Base-by-base conservation (phyloP, 92 coral and sea anemone genomes). In the Porites rus region DNA sequence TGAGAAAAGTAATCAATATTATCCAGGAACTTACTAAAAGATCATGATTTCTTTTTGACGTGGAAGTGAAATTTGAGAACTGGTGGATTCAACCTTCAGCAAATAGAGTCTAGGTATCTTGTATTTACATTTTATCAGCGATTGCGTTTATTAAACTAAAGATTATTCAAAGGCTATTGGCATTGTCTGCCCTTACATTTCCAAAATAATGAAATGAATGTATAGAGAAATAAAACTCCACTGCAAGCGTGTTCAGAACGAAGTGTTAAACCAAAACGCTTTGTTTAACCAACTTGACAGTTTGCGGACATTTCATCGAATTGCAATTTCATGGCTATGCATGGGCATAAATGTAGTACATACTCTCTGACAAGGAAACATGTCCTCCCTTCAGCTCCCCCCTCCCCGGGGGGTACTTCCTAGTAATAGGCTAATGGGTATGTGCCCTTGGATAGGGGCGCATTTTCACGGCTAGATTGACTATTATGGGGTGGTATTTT, bases 271-370 rank as follows among this genome's bases (percentile, higher is more conserved):
- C 46, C 46, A 53, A 24, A 52, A 51, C 46, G 24, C 58, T 69
- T 69, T 25, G 65, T 54, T 25, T 3, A 22, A 54, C 24, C 17
- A 67, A 80, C 7, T 13, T 80, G 65, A 80, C 65, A 67, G 72
- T 80, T 69, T 69, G 20, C 38, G 66, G 53, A 76, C 69, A 80
- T 31, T 52, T 54, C 56, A 16, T 20, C 73, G 18, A 80, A 67
- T 80, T 68, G 28, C 76, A 67, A 69, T 81, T 81, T 69, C 76
- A 69, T 81, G 28, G 51, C 72, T 10, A n/a, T 28, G 67, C 38
- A 58, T 61, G 7, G 14, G 65, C 31, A 38, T 38, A 38, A 38
- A 38, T 31, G 80, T 24, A 65, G 25, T 31, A 73, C 3, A 17
- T 14, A 56, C 28, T 53, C 58, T 66, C 69, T 68, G 68, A 81